These are phyloP conservation scores for Sebastes kiyomatsui DNA, from an alignment of 2,797 vertebrate species.

Conservation along the genomic window DNA sequence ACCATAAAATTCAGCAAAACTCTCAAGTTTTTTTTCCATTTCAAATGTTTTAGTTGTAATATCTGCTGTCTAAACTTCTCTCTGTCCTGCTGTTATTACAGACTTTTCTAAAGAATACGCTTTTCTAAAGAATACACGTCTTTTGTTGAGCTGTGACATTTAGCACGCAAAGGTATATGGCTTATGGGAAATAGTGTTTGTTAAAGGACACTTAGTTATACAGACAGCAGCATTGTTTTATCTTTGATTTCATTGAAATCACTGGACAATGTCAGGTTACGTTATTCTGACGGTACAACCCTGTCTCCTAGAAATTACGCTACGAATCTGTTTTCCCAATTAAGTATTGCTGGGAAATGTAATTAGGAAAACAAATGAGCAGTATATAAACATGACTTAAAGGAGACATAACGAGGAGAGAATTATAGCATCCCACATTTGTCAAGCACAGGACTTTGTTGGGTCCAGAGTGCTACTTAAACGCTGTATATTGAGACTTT, in stretches of 20 bases:
- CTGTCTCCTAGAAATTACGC: not conserved
- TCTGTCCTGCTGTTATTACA: not conserved
- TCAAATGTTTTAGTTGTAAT: not conserved
- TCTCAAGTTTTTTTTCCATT: not conserved
- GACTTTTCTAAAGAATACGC: not conserved
- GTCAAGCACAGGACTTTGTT: conserved; percentile 22
- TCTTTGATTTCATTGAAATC: not conserved
- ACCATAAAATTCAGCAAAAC: too few species aligned
- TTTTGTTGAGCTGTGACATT: not conserved
- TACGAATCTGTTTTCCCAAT: conserved; percentile 44
- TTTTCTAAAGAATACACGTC: not conserved
- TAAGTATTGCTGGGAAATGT: conserved; percentile 21
- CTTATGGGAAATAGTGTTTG: not conserved
- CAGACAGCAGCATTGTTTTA: not conserved
- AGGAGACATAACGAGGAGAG: conserved; percentile 21
- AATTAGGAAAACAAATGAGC: conserved; percentile 53
- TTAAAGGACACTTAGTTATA: not conserved
- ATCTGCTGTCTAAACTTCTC: not conserved
- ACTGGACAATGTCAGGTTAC: not conserved
- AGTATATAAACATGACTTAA: conserved; percentile 27
- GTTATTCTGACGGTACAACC: not conserved
- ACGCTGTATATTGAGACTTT: not conserved
- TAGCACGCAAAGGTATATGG: too few species aligned
- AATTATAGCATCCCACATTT: conserved; percentile 32
- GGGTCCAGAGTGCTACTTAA: not conserved